These are phyloP conservation scores for Drosophila atripex DNA, from an alignment of 2,888 invertebrate species.

Conservation along the genomic window DNA sequence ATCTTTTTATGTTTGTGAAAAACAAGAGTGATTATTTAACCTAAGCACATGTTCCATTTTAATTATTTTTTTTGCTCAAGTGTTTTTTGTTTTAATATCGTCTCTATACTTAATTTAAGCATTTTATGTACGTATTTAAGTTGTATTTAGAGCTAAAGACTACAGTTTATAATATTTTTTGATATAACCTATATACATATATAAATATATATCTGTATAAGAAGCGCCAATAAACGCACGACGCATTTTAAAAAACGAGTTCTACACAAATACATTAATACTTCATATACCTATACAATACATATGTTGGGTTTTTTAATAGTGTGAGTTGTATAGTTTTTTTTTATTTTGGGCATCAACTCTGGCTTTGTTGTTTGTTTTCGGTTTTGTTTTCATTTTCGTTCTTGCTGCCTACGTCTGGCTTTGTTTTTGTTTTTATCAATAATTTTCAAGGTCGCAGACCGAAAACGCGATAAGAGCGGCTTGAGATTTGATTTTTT, in stretches of 20 bases:
- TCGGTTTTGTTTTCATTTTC: slow-evolving; percentile 10
- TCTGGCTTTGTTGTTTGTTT: slow-evolving; percentile 36
- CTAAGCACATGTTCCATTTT: slow-evolving; percentile 32
- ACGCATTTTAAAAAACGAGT: slow-evolving; percentile 61
- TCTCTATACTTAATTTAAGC: slow-evolving; percentile 26
- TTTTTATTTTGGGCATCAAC: slow-evolving; percentile 19
- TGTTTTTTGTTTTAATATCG: background rate
- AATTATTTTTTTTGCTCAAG: slow-evolving; percentile 9
- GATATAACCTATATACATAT: slow-evolving; percentile 4
- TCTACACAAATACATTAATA: slow-evolving; percentile 32
- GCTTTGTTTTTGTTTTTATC: slow-evolving; percentile 22
- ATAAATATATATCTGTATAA: slow-evolving; percentile 29
- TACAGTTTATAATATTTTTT: slow-evolving; percentile 38
- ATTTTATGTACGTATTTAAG: slow-evolving; percentile 32
- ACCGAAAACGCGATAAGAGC: slow-evolving; percentile 29
- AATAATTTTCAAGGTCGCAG: slow-evolving; percentile 32
- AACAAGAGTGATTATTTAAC: slow-evolving; percentile 24
- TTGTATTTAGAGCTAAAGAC: slow-evolving; percentile 48
- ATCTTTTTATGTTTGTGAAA: slow-evolving; percentile 11
- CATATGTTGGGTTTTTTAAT: slow-evolving; percentile 5
- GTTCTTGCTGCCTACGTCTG: slow-evolving; percentile 9
- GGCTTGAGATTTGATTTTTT: slow-evolving; percentile 21
- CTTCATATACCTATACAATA: background rate
- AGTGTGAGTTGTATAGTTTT: background rate
- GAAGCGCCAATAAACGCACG: slow-evolving; percentile 56